phyloP scores from a whole-genome alignment of 2,888 invertebrate species.

The Ceramica pisi region DNA sequence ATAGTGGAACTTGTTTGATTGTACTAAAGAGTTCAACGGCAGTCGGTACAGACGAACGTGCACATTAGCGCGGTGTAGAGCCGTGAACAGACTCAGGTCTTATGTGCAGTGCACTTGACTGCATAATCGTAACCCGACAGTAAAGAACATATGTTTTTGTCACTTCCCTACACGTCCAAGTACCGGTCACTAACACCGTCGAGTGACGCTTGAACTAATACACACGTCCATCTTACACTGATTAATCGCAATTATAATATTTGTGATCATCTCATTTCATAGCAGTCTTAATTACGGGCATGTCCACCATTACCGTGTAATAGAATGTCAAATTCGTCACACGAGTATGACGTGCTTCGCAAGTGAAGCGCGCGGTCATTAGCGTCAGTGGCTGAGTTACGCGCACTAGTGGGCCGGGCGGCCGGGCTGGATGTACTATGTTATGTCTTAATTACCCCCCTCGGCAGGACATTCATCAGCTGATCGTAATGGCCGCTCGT shows the following conservation, averaged over 20 bases:
- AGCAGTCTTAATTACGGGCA: slow-evolving; percentile 22
- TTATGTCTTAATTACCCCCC: slow-evolving; percentile 64
- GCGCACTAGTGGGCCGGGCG: slow-evolving; percentile 7
- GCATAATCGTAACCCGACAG: slow-evolving; percentile 6
- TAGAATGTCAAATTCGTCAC: slow-evolving; percentile 44
- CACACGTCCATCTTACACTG: neutral
- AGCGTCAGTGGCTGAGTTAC: slow-evolving; percentile 45
- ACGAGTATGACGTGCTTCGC: slow-evolving; percentile 21
- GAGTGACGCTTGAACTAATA: neutral
- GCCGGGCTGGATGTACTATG: slow-evolving; percentile 10
- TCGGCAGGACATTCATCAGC: slow-evolving; percentile 53
- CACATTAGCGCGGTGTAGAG: neutral
- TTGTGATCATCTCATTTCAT: slow-evolving; percentile 8
- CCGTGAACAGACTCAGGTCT: neutral
- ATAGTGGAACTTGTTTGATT: slow-evolving; percentile 2
- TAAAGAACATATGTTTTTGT: slow-evolving; percentile 35
- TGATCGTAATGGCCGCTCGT: slow-evolving; percentile 44
- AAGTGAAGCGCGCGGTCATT: slow-evolving; percentile 36
- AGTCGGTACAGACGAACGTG: neutral
- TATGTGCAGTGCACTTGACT: neutral
- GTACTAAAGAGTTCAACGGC: neutral
- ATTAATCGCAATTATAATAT: slow-evolving; percentile 12
- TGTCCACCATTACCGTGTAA: slow-evolving; percentile 27
- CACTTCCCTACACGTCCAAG: neutral
- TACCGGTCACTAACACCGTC: slow-evolving; percentile 26